A percentile compares a stretch with the other conserved stretches of the same genome.
Conservation (phyloP, 2,113 vertebrate species). For the Colossoma macropomum region DNA sequence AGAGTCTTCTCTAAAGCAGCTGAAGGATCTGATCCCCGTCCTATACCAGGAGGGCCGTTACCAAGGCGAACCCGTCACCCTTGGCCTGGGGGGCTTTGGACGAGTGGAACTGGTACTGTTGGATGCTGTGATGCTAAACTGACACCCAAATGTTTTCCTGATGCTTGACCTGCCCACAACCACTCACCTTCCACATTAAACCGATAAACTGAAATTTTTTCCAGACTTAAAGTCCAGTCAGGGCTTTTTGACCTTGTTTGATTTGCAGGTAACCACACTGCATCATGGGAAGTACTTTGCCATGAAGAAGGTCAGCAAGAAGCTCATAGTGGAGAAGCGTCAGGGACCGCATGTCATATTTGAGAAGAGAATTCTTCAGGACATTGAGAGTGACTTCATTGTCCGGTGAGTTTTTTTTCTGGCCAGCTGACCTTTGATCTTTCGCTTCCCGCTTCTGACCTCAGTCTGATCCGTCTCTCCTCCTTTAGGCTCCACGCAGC, state of each 20-base stretch:
- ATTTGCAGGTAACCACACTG: constrained; percentile 71
- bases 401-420: constrained; percentile 68
- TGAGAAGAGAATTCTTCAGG: constrained; percentile 78
- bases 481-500: constrained; percentile 74
- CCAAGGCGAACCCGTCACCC: constrained; percentile 76
- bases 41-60: constrained; percentile 79
- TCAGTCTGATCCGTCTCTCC: not conserved
- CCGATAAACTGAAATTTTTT: no score
- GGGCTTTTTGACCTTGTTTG: not conserved
- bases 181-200: no score
- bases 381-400: constrained; percentile 76
- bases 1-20: constrained; percentile 57
- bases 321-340: constrained; percentile 74
- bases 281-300: constrained; percentile 76
- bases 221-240: no score
- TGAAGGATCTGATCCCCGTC: constrained; percentile 78
- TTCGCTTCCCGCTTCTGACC: not conserved
- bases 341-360: constrained; percentile 80
- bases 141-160: not conserved
- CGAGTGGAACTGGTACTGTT: constrained; percentile 78
- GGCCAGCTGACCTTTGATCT: not conserved
- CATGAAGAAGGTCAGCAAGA: constrained; percentile 81
- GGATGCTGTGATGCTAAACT: not conserved
- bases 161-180: not conserved
- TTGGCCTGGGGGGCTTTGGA: constrained; percentile 83